Conservation (phyloP, 2,888 invertebrate genomes). For the Carabus problematicus region DNA sequence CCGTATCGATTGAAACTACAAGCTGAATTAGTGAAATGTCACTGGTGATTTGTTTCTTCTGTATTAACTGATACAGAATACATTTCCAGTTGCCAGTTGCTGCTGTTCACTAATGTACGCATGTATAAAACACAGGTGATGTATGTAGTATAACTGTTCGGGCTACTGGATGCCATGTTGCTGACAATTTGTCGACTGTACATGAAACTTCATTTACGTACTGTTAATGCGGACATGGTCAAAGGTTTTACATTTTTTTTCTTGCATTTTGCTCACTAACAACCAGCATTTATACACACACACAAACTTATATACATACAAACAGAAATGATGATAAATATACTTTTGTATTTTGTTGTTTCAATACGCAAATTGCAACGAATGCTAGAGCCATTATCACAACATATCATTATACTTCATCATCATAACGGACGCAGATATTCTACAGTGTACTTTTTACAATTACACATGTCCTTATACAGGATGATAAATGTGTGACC, state of each 20-base stretch:
- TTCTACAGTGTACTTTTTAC: no score
- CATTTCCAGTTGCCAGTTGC: no score
- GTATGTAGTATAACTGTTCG: no score
- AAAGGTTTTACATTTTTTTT: conserved; percentile 21
- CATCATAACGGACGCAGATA: conserved; percentile 30
- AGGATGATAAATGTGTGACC: no score
- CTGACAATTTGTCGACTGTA: not conserved
- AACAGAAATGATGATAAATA: conserved; percentile 25
- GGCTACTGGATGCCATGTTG: no score
- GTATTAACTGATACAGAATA: no score
- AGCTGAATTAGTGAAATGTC: no score
- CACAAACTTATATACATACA: not conserved
- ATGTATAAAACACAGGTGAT: no score
- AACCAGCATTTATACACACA: conserved; percentile 17
- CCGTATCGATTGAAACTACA: no score
- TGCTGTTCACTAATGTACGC: no score
- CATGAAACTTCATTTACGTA: conserved; percentile 15
- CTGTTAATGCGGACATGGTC: conserved; percentile 2
- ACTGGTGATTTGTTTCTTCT: no score
- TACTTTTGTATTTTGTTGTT: conserved; percentile 6
- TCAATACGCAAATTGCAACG: conserved; percentile 27
- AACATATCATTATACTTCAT: conserved; percentile 31
- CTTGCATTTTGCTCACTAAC: conserved; percentile 2
- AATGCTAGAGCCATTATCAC: conserved; percentile 24
- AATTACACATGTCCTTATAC: no score